A percentile compares a stretch with the other conserved stretches of the same genome.
These are phyloP conservation scores for Equus quagga DNA, from an alignment of 2,113 vertebrate genomes.

Conservation along the genomic window DNA sequence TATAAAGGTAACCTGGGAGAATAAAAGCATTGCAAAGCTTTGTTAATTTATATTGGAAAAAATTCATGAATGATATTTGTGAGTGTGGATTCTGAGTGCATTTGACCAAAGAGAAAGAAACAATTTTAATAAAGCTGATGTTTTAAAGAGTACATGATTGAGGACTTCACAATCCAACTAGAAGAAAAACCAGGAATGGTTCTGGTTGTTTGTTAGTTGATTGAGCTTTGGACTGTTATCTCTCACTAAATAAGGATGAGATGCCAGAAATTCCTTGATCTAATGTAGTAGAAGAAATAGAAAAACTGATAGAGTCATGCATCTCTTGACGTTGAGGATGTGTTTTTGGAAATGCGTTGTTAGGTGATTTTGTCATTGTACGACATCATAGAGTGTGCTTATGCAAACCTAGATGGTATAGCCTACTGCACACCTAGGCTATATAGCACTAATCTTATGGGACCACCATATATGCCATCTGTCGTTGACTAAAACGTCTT, in stretches of 20 bases:
- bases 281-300: not conserved
- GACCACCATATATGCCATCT: no score
- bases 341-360: no score
- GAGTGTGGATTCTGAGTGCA: not conserved
- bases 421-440: no score
- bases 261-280: not conserved
- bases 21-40: not conserved
- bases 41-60: constrained; percentile 2
- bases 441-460: no score
- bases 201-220: not conserved
- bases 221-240: not conserved
- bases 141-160: not conserved
- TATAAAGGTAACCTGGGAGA: constrained; percentile 11
- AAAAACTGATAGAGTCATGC: not conserved
- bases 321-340: no score
- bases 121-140: not conserved
- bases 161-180: not conserved
- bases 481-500: no score
- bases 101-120: not conserved
- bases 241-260: not conserved
- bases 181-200: not conserved
- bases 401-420: no score
- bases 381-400: no score
- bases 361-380: no score
- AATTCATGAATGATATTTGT: not conserved